phyloP scores from a whole-genome alignment of 1,140 invertebrate species.

The Apis dorsata region DNA sequence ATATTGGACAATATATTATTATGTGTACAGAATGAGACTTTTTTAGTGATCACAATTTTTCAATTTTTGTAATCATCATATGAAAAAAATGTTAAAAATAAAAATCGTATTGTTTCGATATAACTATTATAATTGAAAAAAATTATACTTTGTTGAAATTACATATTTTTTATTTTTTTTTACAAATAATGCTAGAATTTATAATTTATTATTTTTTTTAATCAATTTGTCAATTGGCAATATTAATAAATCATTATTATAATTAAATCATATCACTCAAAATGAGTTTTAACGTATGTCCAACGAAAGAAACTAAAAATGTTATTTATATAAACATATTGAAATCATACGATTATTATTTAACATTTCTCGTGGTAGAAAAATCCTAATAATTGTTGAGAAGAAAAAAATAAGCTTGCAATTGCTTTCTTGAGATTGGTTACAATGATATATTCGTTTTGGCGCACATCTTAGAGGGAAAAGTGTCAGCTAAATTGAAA shows the following conservation, averaged over 20 bases:
- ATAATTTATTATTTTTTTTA: neutral
- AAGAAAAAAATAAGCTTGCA: neutral
- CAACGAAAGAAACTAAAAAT: neutral
- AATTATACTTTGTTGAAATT: neutral
- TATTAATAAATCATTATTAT: neutral
- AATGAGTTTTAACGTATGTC: neutral
- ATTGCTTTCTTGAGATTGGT: constrained; percentile 9
- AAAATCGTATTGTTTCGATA: constrained; percentile 53
- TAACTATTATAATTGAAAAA: neutral
- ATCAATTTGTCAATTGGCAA: neutral
- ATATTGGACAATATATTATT: constrained; percentile 33
- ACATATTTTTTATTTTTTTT: neutral
- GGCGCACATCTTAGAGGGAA: constrained; percentile 39
- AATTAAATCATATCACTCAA: neutral
- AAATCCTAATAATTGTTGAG: neutral
- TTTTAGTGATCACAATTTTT: constrained; percentile 40
- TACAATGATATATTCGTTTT: constrained; percentile 30
- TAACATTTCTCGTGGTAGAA: neutral
- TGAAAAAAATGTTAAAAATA: constrained; percentile 40
- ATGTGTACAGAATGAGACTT: constrained; percentile 38
- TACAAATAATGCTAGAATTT: neutral
- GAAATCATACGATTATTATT: constrained; percentile 51
- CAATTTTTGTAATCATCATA: constrained; percentile 47
- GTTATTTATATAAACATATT: neutral
- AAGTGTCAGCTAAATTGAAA: constrained; percentile 1